Percentiles rank a stretch among this genome's conserved stretches.
These are phyloP conservation scores for Archaeoteleia sp. DNA, from an alignment of 2,888 invertebrate species.

Conservation along the genomic window DNA sequence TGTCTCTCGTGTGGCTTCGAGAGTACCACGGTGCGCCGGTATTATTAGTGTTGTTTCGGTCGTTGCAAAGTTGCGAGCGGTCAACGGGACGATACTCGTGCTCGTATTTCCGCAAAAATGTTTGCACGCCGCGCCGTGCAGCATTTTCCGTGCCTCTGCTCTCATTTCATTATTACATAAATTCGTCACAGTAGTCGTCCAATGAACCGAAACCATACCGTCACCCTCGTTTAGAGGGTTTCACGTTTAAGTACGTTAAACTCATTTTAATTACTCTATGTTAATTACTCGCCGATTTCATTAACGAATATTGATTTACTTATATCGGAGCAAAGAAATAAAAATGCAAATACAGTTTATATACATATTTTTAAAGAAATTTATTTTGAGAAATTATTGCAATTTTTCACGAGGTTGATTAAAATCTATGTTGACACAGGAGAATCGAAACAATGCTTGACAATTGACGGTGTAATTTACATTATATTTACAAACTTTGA, in stretches of 20 bases:
- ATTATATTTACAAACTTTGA: too few relatives aligned
- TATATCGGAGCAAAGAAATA: too few relatives aligned
- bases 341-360: too few relatives aligned
- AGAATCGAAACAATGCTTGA: too few relatives aligned
- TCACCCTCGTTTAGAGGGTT: constrained; percentile 26
- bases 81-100: constrained; percentile 10
- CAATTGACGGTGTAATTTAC: too few relatives aligned
- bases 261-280: not conserved
- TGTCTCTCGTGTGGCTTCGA: constrained; percentile 39
- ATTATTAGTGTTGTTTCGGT: constrained; percentile 48
- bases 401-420: too few relatives aligned
- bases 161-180: too few relatives aligned
- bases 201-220: constrained; percentile 23
- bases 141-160: constrained; percentile 18
- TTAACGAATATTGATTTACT: too few relatives aligned
- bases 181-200: constrained; percentile 16
- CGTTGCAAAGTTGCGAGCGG: constrained; percentile 30
- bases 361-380: too few relatives aligned
- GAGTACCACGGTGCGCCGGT: constrained; percentile 32
- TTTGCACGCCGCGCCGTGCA: constrained; percentile 15
- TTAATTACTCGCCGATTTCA: not conserved
- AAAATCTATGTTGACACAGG: too few relatives aligned
- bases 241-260: constrained; percentile 16
- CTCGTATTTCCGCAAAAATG: constrained; percentile 36
- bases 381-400: too few relatives aligned